Evolutionary conservation across 1,140 invertebrate genomes (phyloP).

Genomic region (Drosophila aff.): DNA sequence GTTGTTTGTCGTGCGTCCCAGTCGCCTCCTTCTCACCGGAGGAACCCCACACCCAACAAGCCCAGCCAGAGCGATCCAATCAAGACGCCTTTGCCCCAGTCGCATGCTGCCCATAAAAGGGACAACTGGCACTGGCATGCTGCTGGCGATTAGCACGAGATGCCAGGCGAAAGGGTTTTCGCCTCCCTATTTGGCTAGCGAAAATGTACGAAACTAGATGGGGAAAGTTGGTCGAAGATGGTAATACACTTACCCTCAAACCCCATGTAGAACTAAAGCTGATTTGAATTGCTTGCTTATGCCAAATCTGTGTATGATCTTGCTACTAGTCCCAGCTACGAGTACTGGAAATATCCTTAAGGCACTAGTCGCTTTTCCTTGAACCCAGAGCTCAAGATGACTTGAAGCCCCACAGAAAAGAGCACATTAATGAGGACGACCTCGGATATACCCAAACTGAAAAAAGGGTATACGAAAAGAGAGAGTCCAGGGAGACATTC

Average conservation of each 20-base stretch:
- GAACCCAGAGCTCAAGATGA: neutral
- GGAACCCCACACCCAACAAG: neutral
- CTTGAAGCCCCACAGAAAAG: neutral
- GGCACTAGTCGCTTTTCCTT: neutral
- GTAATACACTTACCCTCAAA: neutral
- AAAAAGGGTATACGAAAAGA: constrained; percentile 6
- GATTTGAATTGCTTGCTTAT: too few relatives aligned
- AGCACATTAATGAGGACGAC: neutral
- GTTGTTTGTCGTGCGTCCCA: constrained; percentile 16
- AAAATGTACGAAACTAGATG: constrained; percentile 11
- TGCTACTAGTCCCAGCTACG: neutral
- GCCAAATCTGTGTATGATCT: neutral
- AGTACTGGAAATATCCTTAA: too few relatives aligned
- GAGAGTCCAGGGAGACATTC: constrained; percentile 12
- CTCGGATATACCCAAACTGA: neutral
- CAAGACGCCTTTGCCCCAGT: constrained; percentile 28
- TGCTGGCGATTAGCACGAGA: constrained; percentile 49
- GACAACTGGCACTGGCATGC: constrained; percentile 37
- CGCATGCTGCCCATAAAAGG: constrained; percentile 50
- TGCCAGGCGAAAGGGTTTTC: constrained; percentile 46
- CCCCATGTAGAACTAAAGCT: too few relatives aligned
- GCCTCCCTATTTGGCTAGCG: constrained; percentile 35
- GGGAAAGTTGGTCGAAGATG: neutral
- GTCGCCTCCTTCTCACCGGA: constrained; percentile 18
- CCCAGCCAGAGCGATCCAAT: constrained; percentile 29